Evolutionary conservation across 1,140 invertebrate genomes (phyloP), one percentile per base, ranked within the genome.

Genomic region (Diabrotica virgifera): DNA sequence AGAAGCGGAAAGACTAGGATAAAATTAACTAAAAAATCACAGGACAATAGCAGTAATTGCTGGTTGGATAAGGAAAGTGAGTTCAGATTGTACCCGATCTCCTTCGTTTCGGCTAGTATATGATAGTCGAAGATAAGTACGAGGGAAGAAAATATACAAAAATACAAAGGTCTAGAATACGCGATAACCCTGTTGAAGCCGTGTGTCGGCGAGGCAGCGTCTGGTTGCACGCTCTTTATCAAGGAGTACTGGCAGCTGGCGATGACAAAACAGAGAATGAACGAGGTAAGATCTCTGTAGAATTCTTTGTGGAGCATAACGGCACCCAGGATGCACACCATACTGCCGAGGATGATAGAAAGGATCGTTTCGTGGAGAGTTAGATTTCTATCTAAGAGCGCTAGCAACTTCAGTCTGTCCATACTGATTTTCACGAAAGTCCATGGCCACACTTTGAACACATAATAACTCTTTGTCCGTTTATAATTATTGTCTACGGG

Each of bases 171-270:
- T 63, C 97, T 85, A 0, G 90, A 92, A 73, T 96, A 98, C 36
- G 95, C 90, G 24, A 98, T 94, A 62, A 98, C 89, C 71, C 94
- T 89, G 80, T 99, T 99, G 77, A 97, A 99, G 3, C 97, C 97
- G 80, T 99, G 97, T 11, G 96, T 96, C 0, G 97, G 97, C 5
- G 96, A 99, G 0, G 97, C 92, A 0, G 97, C 95, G 82, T 99
- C 97, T 2, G 97, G 97, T 76, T 99, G 97, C 5, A 99, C 97
- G 79, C 95, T 98, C 82, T 99, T 99, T 11, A 99, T 82, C 55
- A 99, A 81, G 0, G 96, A 99, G 80, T 99, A 99, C 78, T 99
- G 96, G 78, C 95, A 97, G 8, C 95, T 90, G 9, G 96, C 96
- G 53, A 98, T 95, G 24, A 98, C 92, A 71, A 97, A 94, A 81